Evolutionary conservation across 2,797 vertebrate species (phyloP).

Genomic region (Clamator glandarius): DNA sequence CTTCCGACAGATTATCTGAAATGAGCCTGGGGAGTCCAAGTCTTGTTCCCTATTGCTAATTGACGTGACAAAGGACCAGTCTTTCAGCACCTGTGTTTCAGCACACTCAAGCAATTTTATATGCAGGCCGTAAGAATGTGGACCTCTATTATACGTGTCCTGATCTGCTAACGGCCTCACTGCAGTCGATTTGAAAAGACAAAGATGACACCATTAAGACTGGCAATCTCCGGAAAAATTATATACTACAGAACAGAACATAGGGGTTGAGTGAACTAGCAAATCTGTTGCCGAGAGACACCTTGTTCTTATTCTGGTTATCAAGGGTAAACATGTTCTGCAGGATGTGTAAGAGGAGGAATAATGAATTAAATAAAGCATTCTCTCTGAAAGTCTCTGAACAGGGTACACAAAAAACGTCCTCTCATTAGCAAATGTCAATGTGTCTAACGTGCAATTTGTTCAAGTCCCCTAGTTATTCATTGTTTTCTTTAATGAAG

Average conservation of each 20-base stretch:
- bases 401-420: not conserved
- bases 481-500: not conserved
- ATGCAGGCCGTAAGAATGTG: not conserved
- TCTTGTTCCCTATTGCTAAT: not conserved
- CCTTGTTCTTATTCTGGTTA: not conserved
- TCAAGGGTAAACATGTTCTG: not conserved
- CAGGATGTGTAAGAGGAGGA: not conserved
- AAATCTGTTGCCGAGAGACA: not conserved
- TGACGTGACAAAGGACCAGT: not conserved
- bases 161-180: not conserved
- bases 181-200: not conserved
- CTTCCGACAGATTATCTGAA: not conserved
- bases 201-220: not conserved
- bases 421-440: not conserved
- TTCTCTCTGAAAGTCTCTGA: not conserved
- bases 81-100: not conserved
- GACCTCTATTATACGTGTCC: not conserved
- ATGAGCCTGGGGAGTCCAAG: not conserved
- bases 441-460: not conserved
- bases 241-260: not conserved
- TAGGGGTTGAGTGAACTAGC: not conserved
- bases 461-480: not conserved
- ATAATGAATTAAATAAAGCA: not conserved
- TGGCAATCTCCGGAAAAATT: not conserved
- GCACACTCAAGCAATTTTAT: not conserved